Conservation (phyloP, 2,113 vertebrate genomes). For the Peromyscus leucopus region DNA sequence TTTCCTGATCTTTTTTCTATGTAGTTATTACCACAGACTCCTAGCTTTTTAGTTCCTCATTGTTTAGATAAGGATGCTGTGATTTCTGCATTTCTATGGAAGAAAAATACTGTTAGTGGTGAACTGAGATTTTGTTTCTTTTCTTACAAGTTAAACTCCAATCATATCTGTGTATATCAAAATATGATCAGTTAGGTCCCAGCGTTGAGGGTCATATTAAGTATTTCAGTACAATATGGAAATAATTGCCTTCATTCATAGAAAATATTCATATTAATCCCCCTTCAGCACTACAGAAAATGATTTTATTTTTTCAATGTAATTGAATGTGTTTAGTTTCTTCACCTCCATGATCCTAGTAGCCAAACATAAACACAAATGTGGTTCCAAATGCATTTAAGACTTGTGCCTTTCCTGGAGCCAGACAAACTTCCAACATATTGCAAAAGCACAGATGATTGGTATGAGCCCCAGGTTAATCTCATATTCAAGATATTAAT, state of each 20-base stretch:
- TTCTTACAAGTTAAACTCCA: conserved; percentile 14
- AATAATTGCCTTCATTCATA: conserved; percentile 45
- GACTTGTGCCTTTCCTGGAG: neutral
- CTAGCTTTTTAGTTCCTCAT: neutral
- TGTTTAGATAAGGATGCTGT: neutral
- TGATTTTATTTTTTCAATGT: conserved; percentile 44
- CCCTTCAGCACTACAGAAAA: conserved; percentile 15
- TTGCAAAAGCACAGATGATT: neutral
- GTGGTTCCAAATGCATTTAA: conserved; percentile 32
- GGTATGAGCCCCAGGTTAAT: neutral
- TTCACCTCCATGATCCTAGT: neutral
- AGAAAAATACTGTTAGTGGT: neutral
- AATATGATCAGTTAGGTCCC: neutral
- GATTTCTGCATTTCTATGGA: neutral
- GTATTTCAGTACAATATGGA: neutral
- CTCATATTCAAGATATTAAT: conserved; percentile 37
- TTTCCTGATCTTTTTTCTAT: neutral
- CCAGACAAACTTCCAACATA: neutral
- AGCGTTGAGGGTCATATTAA: neutral
- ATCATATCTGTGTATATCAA: neutral
- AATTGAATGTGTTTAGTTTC: conserved; percentile 9
- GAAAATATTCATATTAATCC: neutral
- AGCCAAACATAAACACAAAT: neutral
- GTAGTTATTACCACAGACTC: neutral
- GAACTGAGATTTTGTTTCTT: conserved; percentile 14